These are phyloP conservation scores for Frankliniella intonsa DNA, from an alignment of 2,888 invertebrate genomes.

Conservation along the genomic window DNA sequence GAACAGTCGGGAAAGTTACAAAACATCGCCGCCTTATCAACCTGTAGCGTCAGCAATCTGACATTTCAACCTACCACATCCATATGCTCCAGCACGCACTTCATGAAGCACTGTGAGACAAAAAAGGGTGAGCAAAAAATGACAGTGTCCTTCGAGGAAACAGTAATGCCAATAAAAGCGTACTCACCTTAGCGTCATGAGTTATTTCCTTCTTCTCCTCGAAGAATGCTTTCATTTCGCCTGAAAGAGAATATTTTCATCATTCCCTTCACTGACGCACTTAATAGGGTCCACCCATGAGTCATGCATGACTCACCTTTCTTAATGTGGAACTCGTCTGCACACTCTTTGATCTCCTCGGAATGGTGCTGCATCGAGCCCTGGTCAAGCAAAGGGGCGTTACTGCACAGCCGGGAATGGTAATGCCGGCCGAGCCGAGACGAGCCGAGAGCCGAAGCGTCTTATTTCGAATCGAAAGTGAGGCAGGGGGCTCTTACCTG, in stretches of 20 bases:
- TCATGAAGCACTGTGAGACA: constrained; percentile 9
- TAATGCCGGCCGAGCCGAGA: too few relatives aligned
- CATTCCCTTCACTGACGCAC: background rate
- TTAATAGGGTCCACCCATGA: too few relatives aligned
- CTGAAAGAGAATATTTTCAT: background rate
- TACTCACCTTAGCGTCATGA: background rate
- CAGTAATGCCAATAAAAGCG: background rate
- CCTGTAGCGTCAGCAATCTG: background rate
- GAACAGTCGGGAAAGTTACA: background rate
- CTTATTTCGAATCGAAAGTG: too few relatives aligned
- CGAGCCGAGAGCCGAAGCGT: too few relatives aligned
- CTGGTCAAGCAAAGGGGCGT: too few relatives aligned
- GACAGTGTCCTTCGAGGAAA: background rate
- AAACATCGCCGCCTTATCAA: background rate
- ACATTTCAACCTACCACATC: background rate
- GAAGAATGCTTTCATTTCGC: background rate
- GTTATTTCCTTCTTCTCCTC: background rate
- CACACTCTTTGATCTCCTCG: background rate
- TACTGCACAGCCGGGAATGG: too few relatives aligned
- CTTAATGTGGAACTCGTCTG: background rate
- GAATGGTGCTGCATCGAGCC: background rate
- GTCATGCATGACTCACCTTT: background rate
- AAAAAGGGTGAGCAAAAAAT: background rate
- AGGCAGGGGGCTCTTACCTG: background rate
- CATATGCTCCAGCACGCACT: background rate